Base-by-base conservation (phyloP, 1,140 invertebrate species). In the Drosophila murphyi region DNA sequence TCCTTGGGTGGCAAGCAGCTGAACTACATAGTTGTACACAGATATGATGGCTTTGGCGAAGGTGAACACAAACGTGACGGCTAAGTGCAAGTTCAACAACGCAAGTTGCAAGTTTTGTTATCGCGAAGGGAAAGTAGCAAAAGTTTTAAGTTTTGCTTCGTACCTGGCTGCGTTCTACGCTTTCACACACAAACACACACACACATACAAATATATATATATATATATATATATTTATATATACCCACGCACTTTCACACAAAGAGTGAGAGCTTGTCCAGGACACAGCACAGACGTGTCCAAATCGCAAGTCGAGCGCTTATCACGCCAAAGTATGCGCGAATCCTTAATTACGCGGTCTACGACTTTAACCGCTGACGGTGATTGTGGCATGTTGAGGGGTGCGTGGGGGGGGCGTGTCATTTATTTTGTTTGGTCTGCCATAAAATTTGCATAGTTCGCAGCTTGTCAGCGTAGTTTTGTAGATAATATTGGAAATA, bases 21-120 rank as follows among this genome's bases (percentile, higher is more conserved):
- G 12, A 6, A 20, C 20, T 20, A 20, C 20, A 20, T 41, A 35
- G 37, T 12, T 67, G 31, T 45, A 43, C 45, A 34, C 29, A 29
- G 43, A 48, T 60, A 34, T n/a, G 29, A 3, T 47, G 56, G 43
- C 43, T 39, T 51, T 32, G 61, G 28, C 29, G 70, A 51, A 56
- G 39, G 37, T 71, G 41, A 69, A 59, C 72, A 62, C 55, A 61
- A 71, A 75, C 57, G 57, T 70, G 41, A 39, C 72, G 41, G 52
- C 76, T 83, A 83, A 88, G 78, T 86, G 85, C 80, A 88, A 88
- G 83, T 88, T 88, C 83, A 88, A 87, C 82, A 88, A 57, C 51
- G 51, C 64, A 43, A 20, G 20, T 51, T 72, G 72, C 56, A 82
- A 88, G 79, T 87, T 85, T 85, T 63, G 78, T 85, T 85, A 87